These are phyloP conservation scores for Sander vitreus DNA, from an alignment of 2,113 vertebrate species.

Conservation along the genomic window DNA sequence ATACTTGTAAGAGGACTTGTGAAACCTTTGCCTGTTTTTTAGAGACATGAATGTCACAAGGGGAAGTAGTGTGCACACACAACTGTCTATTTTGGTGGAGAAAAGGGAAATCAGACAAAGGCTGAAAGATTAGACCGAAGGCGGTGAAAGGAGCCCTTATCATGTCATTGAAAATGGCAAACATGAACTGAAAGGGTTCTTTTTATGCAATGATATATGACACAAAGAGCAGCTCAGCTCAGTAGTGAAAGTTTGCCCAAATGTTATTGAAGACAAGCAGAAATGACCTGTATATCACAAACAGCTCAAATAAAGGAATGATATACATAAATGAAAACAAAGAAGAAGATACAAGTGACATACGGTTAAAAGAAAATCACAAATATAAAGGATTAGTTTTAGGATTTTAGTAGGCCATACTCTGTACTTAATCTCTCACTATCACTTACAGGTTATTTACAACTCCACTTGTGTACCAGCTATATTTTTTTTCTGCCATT, in stretches of 20 bases:
- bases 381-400: background rate
- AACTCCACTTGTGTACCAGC: background rate
- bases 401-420: background rate
- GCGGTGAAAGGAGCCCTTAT: conserved; percentile 15
- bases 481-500: background rate
- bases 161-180: conserved; percentile 11
- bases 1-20: background rate
- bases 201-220: background rate
- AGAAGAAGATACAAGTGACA: background rate
- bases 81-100: conserved; percentile 38
- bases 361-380: background rate
- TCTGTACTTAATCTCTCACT: conserved; percentile 2
- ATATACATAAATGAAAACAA: background rate
- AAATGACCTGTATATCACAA: background rate
- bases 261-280: background rate
- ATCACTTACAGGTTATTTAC: background rate
- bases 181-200: background rate
- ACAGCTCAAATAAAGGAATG: background rate
- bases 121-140: conserved; percentile 2
- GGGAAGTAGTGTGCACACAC: conserved; percentile 27
- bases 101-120: conserved; percentile 49
- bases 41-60: conserved; percentile 17
- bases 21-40: conserved; percentile 23
- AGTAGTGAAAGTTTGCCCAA: background rate
- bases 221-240: background rate